A percentile compares a stretch with the other conserved stretches of the same genome.
phyloP scores from a whole-genome alignment of 92 coral and sea anemone genomes.

The Zoanthus solanderi region DNA sequence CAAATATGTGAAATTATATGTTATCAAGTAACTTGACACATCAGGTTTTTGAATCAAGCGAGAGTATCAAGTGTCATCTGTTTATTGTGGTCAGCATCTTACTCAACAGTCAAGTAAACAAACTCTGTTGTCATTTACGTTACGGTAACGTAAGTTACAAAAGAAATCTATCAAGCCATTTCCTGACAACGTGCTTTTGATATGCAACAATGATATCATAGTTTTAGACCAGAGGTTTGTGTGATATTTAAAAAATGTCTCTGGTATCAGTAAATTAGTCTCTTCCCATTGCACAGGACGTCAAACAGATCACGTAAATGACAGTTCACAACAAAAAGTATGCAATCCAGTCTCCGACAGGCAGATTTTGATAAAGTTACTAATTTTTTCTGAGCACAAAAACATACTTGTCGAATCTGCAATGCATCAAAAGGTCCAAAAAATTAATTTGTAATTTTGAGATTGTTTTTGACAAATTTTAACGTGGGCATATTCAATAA shows the following conservation, averaged over 20 bases:
- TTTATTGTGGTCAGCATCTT: neutral
- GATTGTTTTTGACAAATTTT: conserved; percentile 20
- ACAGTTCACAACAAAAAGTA: conserved; percentile 30
- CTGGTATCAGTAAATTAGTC: conserved; percentile 8
- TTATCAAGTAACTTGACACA: conserved; percentile 17
- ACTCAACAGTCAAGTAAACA: too few relatives aligned
- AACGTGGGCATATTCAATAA: neutral
- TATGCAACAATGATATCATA: neutral
- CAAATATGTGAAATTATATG: neutral
- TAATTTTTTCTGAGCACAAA: neutral
- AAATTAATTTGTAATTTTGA: conserved; percentile 17
- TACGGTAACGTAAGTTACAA: too few relatives aligned
- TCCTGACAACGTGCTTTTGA: conserved; percentile 11
- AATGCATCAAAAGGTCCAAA: conserved; percentile 1
- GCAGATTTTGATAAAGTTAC: neutral
- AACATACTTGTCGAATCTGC: conserved; percentile 1
- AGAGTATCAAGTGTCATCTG: neutral
- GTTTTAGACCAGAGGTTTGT: neutral
- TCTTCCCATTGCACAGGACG: neutral
- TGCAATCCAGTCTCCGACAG: conserved; percentile 3
- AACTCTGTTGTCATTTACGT: too few relatives aligned
- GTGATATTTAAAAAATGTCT: neutral
- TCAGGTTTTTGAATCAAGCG: neutral
- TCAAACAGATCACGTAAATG: conserved; percentile 36
- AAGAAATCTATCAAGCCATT: too few relatives aligned